Conservation (phyloP, 2,113 vertebrate species). For the Myotis lucifugus region DNA sequence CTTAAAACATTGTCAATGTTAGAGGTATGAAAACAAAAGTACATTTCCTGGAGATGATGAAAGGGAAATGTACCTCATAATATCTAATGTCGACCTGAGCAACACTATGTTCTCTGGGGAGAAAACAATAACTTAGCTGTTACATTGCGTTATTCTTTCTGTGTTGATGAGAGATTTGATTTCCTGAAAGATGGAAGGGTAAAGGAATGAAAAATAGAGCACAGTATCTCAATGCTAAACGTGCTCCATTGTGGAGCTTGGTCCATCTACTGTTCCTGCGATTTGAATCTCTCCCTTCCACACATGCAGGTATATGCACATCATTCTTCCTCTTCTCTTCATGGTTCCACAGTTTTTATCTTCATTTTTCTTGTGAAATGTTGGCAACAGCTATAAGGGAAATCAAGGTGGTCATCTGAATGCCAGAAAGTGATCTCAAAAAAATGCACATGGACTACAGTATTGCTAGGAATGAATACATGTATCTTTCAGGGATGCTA, state of each 20-base stretch:
- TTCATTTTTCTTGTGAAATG: background rate
- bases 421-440: background rate
- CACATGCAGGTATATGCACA: fast-evolving
- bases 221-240: background rate
- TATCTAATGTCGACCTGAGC: background rate
- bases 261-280: background rate
- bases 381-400: background rate
- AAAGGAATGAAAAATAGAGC: background rate
- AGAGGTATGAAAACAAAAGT: background rate
- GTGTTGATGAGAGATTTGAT: background rate
- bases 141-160: background rate
- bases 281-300: background rate
- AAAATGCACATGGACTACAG: background rate
- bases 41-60: background rate
- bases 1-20: background rate
- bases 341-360: background rate
- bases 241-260: background rate
- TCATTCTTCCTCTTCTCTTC: background rate
- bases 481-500: background rate
- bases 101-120: background rate
- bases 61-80: background rate
- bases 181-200: background rate
- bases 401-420: background rate
- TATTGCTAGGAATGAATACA: background rate
- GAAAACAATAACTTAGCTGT: background rate